Evolutionary conservation across 2,113 vertebrate genomes (phyloP).

Genomic region (Tetrao urogallus): DNA sequence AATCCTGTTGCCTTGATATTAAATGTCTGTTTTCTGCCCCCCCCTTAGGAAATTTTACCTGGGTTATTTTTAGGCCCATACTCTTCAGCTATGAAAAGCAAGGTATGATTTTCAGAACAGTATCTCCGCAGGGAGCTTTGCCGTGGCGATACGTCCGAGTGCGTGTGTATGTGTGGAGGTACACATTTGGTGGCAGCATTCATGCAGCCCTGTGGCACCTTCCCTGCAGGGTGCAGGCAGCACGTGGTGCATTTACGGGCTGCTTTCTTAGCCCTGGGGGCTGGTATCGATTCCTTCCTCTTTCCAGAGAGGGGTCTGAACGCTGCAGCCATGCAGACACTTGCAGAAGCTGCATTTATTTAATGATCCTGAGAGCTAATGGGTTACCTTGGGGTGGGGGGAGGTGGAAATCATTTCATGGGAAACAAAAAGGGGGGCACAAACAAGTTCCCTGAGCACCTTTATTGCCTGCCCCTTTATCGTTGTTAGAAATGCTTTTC

Average conservation of each 20-base stretch:
- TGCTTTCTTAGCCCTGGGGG: background rate
- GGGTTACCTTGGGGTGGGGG: background rate
- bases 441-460: background rate
- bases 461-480: background rate
- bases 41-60: constrained; percentile 92
- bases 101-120: constrained; percentile 80
- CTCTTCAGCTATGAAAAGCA: constrained; percentile 99
- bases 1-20: background rate
- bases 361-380: background rate
- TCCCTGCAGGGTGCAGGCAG: background rate
- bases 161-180: background rate
- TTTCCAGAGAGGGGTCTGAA: background rate
- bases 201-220: background rate
- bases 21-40: constrained; percentile 13
- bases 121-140: background rate
- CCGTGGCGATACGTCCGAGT: background rate
- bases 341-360: background rate
- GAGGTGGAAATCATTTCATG: background rate
- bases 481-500: background rate
- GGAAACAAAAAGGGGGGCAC: background rate
- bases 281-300: background rate
- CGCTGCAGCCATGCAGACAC: accelerated
- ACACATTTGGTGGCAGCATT: background rate
- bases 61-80: constrained; percentile 98
- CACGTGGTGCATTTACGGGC: background rate